Base-by-base conservation (phyloP, 1,140 invertebrate species). In the Trichoplusia ni region DNA sequence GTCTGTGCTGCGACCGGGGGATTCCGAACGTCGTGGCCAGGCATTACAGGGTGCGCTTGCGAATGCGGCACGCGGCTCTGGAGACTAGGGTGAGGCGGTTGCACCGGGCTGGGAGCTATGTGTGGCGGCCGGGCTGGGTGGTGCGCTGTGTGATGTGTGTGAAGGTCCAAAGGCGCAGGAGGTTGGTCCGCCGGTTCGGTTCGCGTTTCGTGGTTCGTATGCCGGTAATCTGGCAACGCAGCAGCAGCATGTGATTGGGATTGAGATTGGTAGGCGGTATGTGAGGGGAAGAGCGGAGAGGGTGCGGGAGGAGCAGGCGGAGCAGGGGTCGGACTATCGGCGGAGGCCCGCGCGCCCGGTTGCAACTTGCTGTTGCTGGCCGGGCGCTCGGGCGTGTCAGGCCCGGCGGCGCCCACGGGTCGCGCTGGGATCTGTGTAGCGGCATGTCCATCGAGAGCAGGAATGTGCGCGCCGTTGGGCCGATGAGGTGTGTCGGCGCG, bases 221-320 rank as follows among this genome's bases (percentile, higher is more conserved):
- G 86, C 0, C 84, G 78, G 69, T 83, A 89, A 69, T 89, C 86
- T 11, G 91, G 90, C 46, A 93, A 91, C 81, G 94, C 93, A 75
- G 94, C 92, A 89, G 95, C 93, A 84, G 95, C 94, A 87, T 94
- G 94, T 83, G 94, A 94, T 79, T 94, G 94, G 82, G 94, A 94
- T 78, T 93, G 61, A 23, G 61, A 64, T 77, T 94, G 94, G 92
- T 95, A 95, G 69, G 95, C 95, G 79, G 92, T 82, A 78, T 79
- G 90, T 75, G 73, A 82, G 33, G 80, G 82, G 71, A 84, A 86
- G 6, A 81, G 81, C 37, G 79, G 86, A 40, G 82, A 82, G 31
- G 84, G 86, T 14, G 75, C 83, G 14, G 68, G 90, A 49, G 75
- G 90, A 63, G 73, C 85, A 14, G 83, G 82, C 16, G 84, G 83